Percentiles rank a stretch among this genome's conserved stretches.
Evolutionary conservation across 2,797 vertebrate genomes (phyloP).

Genomic region (Enteromius fasciolatus): DNA sequence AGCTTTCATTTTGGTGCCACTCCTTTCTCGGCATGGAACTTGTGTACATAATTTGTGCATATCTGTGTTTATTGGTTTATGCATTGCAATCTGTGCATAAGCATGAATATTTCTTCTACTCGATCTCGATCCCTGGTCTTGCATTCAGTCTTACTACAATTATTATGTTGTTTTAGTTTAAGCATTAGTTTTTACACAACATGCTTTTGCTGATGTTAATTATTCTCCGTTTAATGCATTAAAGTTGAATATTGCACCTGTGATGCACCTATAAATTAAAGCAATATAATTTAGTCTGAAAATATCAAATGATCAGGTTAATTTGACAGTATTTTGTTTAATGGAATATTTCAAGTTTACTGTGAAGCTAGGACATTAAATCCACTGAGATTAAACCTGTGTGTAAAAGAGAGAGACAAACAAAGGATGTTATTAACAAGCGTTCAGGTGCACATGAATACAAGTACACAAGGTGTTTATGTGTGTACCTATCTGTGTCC

Average conservation of each 20-base stretch:
- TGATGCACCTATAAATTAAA: background rate
- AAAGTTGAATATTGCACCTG: background rate
- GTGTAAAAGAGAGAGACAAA: slow-evolving; percentile 31
- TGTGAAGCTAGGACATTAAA: slow-evolving; percentile 44
- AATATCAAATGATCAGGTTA: slow-evolving; percentile 29
- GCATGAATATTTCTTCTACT: background rate
- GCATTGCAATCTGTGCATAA: background rate
- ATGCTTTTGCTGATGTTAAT: background rate
- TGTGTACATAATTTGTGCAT: slow-evolving; percentile 33
- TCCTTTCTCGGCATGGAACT: slow-evolving; percentile 30
- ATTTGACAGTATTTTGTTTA: background rate
- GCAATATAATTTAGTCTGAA: slow-evolving; percentile 12
- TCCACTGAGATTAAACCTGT: slow-evolving; percentile 63
- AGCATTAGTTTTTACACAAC: background rate
- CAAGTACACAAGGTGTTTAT: background rate
- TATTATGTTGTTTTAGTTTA: background rate
- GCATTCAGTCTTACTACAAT: slow-evolving; percentile 4
- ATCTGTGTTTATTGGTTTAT: background rate
- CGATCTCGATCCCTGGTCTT: background rate
- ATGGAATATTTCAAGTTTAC: slow-evolving; percentile 31
- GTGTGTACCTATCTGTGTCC: slow-evolving; percentile 63
- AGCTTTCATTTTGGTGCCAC: slow-evolving; percentile 33
- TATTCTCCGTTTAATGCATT: background rate
- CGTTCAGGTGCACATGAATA: background rate
- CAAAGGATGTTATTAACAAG: slow-evolving; percentile 25